Conservation (phyloP, 2,888 invertebrate species). For the Heliconius erato region DNA sequence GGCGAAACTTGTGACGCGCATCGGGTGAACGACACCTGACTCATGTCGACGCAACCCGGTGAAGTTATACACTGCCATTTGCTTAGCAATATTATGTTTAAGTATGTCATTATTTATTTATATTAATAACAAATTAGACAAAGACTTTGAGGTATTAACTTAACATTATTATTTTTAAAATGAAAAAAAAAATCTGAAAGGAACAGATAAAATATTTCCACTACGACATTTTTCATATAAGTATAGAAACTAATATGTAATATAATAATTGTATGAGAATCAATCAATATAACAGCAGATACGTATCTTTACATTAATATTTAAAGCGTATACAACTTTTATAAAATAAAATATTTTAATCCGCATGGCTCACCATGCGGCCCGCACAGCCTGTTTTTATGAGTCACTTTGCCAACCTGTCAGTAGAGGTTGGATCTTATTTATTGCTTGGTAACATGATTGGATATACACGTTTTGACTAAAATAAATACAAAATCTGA, state of each 20-base stretch:
- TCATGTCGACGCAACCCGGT: conserved; percentile 69
- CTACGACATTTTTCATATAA: neutral
- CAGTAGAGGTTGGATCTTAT: conserved; percentile 45
- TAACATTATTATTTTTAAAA: neutral
- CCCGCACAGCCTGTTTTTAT: conserved; percentile 40
- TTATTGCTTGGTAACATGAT: conserved; percentile 49
- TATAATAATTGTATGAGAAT: neutral
- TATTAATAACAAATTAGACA: conserved; percentile 11
- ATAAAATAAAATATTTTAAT: conserved; percentile 22
- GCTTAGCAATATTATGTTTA: conserved; percentile 49
- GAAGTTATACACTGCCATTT: conserved; percentile 64
- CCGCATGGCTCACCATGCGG: conserved; percentile 26
- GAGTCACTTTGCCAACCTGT: conserved; percentile 40
- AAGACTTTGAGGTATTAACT: neutral
- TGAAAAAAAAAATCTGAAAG: neutral
- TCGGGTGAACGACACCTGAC: conserved; percentile 81
- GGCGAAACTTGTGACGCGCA: conserved; percentile 71
- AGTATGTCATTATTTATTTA: conserved; percentile 51
- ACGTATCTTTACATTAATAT: neutral
- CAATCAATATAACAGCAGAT: neutral
- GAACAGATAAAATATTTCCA: neutral
- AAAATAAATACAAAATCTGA: conserved; percentile 39
- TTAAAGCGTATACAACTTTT: neutral
- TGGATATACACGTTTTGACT: conserved; percentile 44
- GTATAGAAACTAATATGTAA: neutral